These are phyloP conservation scores for Drosophila pseudoobscura DNA, from an alignment of 1,140 invertebrate species.

Conservation along the genomic window DNA sequence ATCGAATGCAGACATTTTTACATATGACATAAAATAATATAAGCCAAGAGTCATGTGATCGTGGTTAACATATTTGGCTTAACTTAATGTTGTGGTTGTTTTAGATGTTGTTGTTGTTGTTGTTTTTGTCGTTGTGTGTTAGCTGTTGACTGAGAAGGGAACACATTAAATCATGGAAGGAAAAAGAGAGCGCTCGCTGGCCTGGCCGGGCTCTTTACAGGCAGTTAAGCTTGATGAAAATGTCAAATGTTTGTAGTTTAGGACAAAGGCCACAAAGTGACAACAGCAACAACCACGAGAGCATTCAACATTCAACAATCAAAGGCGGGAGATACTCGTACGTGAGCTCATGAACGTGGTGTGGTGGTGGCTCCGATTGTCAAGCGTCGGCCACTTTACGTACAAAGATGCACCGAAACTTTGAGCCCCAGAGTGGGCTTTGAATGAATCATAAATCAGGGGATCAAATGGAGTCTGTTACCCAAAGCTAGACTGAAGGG, in stretches of 20 bases:
- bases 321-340: constrained; percentile 38
- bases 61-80: constrained; percentile 47
- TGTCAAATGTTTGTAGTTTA: constrained; percentile 78
- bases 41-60: constrained; percentile 51
- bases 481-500: no score
- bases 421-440: constrained; percentile 25
- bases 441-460: constrained; percentile 20
- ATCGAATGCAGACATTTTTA: constrained; percentile 44
- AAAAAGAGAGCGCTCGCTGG: constrained; percentile 51
- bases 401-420: constrained; percentile 12
- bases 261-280: constrained; percentile 71
- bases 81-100: constrained; percentile 36
- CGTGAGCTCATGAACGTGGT: constrained; percentile 69
- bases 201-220: constrained; percentile 50
- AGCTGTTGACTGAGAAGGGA: constrained; percentile 11
- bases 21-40: constrained; percentile 57
- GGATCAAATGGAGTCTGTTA: no score
- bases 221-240: constrained; percentile 76
- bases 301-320: constrained; percentile 41
- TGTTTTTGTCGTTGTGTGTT: background rate
- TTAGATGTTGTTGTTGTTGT: background rate
- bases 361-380: constrained; percentile 47
- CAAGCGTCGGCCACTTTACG: constrained; percentile 42
- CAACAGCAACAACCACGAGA: constrained; percentile 10
- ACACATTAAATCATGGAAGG: constrained; percentile 51